Evolutionary conservation across 2,113 vertebrate species (phyloP), one percentile per base, ranked within the genome.

Genomic region (Toxostoma redivivum): DNA sequence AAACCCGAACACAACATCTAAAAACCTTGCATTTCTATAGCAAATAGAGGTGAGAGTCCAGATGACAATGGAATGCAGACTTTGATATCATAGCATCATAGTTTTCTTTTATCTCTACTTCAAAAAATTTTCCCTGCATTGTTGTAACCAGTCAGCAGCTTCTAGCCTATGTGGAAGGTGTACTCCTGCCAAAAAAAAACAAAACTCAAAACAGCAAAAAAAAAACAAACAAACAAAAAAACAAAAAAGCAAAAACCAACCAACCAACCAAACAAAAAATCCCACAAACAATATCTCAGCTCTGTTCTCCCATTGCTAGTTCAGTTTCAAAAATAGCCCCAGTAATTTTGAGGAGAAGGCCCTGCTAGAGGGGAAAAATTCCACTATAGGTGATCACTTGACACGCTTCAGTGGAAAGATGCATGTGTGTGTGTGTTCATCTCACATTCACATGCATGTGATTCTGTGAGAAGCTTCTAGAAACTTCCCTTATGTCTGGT

Each of bases 401-500:
- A 44, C 10, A 51, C 11, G 23, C 20, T 64, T 53, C 21, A 12
- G 7, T 14, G n/a, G 67, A 58, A 85, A 37, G 38, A 15, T 15
- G 7, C 27, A 12, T 30, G 22, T 57, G 33, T 37, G 33, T 66
- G 23, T 19, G 30, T 54, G 19, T 27, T 10, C 19, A 44, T 71
- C 51, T 56, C 20, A 73, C 7, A 20, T 65, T 16, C 54, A 31
- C 6, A 9, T 7, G 3, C 9, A 9, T 11, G 7, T 40, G n/a
- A 20, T 40, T 48, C 22, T 64, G 44, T 78, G 28, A 64, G 54
- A 57, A 80, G 33, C 18, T 61, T 24, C 51, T 66, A 30, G 57
- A 80, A 93, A 48, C 11, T 61, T 57, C 4, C 5, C 8, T 14
- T 18, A 0, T 14, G 15, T 51, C n/a, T 1, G 4, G 44, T 4